Evolutionary conservation across 2,113 vertebrate genomes (phyloP), one percentile per base, ranked within the genome.

Genomic region (Petrocephalus zakoni): DNA sequence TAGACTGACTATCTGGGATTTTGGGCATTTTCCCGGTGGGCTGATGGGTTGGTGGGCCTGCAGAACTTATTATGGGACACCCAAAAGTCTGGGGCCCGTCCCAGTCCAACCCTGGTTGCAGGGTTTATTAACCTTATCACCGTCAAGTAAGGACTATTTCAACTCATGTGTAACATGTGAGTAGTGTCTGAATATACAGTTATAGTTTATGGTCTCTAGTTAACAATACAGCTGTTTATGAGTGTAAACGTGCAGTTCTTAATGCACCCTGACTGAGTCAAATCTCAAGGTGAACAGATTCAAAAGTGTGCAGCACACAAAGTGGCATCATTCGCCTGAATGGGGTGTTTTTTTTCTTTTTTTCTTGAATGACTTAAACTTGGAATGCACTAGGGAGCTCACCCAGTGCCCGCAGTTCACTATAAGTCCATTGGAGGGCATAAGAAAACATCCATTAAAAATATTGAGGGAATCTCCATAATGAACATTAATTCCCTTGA

Each of bases 361-460:
- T 87, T 22, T 47, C 22, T 86, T 10, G 3, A 49, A 51, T 51
- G 42, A 51, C 81, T 84, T 51, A 22, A 29, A 61, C 34, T 75
- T 88, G 68, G 29, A 75, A 22, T n/a, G 49, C 49, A 8, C 51
- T 53, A 37, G 11, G 34, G 25, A 88, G 15, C 25, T 55, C 72
- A 8, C 15, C 37, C 51, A n/a, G 25, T 13, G 17, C 75, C 37
- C 52, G 88, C 88, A 88, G 88, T 88, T 88, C 88, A 84, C 88
- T 56, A 47, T 22, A 61, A 84, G 53, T 58, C 88, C 88, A 88
- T 88, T 58, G 88, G 88, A 84, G 88, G 88, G 88, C 78, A 61
- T 88, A 84, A 88, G 88, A 81, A 88, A 84, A 84, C 88, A 88
- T 84, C 88, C 88, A 83, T 88, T 58, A 88, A 53, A 61, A 83